Conservation (phyloP, 2,797 vertebrate genomes). For the Champsocephalus gunnari region DNA sequence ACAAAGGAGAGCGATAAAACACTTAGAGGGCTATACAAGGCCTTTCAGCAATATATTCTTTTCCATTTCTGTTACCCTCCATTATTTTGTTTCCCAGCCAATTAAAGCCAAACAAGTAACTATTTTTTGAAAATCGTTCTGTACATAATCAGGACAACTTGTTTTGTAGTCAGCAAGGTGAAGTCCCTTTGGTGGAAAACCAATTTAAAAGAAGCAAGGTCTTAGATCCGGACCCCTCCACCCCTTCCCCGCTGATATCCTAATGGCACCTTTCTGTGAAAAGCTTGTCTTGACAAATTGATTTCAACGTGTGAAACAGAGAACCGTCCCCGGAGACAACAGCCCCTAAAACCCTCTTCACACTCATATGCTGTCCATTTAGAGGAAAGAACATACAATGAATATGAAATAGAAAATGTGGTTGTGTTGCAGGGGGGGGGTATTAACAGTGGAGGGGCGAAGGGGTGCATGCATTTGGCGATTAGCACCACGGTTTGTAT, state of each 20-base stretch:
- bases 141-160: conserved; percentile 2
- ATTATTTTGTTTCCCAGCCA: background rate
- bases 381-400: conserved; percentile 62
- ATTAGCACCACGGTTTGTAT: conserved; percentile 75
- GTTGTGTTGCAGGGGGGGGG: conserved; percentile 44
- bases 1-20: conserved; percentile 19
- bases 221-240: conserved; percentile 45
- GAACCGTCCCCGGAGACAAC: conserved; percentile 71
- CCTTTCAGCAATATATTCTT: background rate
- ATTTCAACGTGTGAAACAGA: conserved; percentile 85
- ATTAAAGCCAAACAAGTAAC: background rate
- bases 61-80: background rate
- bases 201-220: conserved; percentile 64
- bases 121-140: background rate
- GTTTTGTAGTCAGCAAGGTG: conserved; percentile 13
- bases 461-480: conserved; percentile 56
- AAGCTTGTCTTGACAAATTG: conserved; percentile 78
- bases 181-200: conserved; percentile 6
- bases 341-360: conserved; percentile 77
- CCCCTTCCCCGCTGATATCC: conserved; percentile 58
- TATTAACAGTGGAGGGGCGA: conserved; percentile 59
- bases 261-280: conserved; percentile 74
- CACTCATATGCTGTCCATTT: conserved; percentile 71
- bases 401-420: conserved; percentile 67
- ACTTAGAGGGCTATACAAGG: conserved; percentile 11